Evolutionary conservation across 2,888 invertebrate genomes (phyloP).

Genomic region (Anoncus sp.): DNA sequence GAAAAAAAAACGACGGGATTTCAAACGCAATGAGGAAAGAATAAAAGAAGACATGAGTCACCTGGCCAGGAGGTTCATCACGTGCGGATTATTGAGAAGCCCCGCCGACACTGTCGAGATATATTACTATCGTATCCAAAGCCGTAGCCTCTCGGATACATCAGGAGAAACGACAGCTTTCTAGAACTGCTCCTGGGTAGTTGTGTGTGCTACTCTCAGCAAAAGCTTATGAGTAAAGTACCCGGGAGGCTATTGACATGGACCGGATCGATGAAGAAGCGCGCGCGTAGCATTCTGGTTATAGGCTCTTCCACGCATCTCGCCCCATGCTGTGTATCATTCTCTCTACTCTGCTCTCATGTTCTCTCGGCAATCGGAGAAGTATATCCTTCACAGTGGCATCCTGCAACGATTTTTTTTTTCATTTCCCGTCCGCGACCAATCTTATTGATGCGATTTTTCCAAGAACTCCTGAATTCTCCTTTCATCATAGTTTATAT

Average conservation of each 20-base stretch:
- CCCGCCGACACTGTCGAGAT: constrained; percentile 25
- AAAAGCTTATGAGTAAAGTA: constrained; percentile 56
- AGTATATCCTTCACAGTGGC: constrained; percentile 36
- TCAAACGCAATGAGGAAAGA: background rate
- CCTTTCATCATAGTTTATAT: background rate
- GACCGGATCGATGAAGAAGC: constrained; percentile 61
- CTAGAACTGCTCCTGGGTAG: constrained; percentile 46
- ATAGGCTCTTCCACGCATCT: constrained; percentile 40
- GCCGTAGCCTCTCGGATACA: constrained; percentile 45
- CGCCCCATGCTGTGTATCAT: constrained; percentile 9
- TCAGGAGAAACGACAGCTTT: constrained; percentile 48
- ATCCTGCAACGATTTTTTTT: constrained; percentile 9
- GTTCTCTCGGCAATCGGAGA: constrained; percentile 44
- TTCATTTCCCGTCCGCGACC: constrained; percentile 17
- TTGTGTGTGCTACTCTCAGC: constrained; percentile 50
- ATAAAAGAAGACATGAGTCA: constrained; percentile 32
- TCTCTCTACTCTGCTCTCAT: constrained; percentile 29
- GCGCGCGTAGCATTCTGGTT: constrained; percentile 57
- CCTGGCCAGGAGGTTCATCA: constrained; percentile 48
- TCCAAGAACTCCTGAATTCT: background rate
- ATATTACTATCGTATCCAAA: constrained; percentile 32
- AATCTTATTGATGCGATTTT: constrained; percentile 10
- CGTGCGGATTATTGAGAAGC: constrained; percentile 52
- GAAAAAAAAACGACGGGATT: background rate
- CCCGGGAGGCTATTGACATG: constrained; percentile 56